Conservation (phyloP, 2,797 vertebrate genomes). For the Sebastiscus tertius region DNA sequence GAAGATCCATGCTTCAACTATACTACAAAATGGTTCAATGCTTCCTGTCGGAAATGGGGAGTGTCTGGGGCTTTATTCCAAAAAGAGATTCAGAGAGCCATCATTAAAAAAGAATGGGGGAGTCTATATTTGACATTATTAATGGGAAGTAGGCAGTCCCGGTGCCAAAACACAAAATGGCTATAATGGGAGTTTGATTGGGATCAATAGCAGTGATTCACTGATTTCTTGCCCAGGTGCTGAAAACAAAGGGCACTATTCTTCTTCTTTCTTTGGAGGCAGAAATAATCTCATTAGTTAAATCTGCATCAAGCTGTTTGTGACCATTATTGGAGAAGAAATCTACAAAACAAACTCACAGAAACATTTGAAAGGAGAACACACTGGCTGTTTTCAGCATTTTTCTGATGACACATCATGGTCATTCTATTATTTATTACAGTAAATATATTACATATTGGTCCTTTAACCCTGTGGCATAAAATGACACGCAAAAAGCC, state of each 20-base stretch:
- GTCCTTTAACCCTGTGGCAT: too few relatives aligned
- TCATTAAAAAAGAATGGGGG: not conserved
- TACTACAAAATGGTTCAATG: not conserved
- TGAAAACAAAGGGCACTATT: conserved; percentile 14
- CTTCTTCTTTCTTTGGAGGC: not conserved
- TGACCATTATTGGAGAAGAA: not conserved
- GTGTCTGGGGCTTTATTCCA: not conserved
- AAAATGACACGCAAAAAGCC: too few relatives aligned
- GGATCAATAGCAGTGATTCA: conserved; percentile 17
- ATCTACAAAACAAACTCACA: not conserved
- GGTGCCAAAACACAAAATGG: conserved; percentile 15
- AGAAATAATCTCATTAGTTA: not conserved
- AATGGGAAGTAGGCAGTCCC: not conserved
- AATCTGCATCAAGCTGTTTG: not conserved
- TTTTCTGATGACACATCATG: too few relatives aligned
- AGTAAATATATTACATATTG: too few relatives aligned
- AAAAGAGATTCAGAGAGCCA: not conserved
- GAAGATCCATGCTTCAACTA: not conserved
- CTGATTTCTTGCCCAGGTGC: conserved; percentile 12
- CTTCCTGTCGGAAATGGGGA: not conserved
- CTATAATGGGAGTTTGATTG: conserved; percentile 19
- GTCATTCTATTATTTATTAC: too few relatives aligned
- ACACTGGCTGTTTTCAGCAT: too few relatives aligned
- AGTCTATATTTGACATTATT: conserved; percentile 26
- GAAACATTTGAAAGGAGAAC: too few relatives aligned